Conservation (phyloP, 2,797 vertebrate genomes). For the Micrastur ruficollis region DNA sequence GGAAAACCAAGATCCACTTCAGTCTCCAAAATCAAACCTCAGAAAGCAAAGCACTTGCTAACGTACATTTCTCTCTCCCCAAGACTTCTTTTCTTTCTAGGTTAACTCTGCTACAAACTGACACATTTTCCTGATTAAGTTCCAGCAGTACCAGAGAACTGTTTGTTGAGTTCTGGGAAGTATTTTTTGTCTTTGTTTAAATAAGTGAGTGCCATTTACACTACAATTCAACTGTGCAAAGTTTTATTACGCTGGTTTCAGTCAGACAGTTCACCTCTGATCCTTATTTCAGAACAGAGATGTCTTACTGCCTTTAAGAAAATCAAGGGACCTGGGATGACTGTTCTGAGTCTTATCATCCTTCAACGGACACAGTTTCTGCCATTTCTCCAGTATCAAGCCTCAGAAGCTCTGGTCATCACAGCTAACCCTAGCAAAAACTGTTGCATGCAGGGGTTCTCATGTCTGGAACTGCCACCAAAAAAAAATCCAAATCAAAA, state of each 20-base stretch:
- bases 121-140: background rate
- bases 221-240: background rate
- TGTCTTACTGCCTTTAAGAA: background rate
- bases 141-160: background rate
- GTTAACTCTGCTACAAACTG: background rate
- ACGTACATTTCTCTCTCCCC: background rate
- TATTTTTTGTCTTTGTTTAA: background rate
- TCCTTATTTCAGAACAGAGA: background rate
- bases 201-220: background rate
- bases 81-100: background rate
- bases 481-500: background rate
- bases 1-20: constrained; percentile 19
- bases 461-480: background rate
- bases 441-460: background rate
- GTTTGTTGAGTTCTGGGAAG: background rate
- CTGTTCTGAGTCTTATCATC: background rate
- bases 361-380: background rate
- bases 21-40: background rate
- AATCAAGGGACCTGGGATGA: background rate
- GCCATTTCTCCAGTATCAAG: background rate
- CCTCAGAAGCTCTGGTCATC: background rate
- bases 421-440: background rate
- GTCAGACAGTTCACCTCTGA: background rate
- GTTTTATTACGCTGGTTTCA: background rate
- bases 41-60: background rate